Base-by-base conservation (phyloP, 1,140 invertebrate species). In the Drosophila albomicans region DNA sequence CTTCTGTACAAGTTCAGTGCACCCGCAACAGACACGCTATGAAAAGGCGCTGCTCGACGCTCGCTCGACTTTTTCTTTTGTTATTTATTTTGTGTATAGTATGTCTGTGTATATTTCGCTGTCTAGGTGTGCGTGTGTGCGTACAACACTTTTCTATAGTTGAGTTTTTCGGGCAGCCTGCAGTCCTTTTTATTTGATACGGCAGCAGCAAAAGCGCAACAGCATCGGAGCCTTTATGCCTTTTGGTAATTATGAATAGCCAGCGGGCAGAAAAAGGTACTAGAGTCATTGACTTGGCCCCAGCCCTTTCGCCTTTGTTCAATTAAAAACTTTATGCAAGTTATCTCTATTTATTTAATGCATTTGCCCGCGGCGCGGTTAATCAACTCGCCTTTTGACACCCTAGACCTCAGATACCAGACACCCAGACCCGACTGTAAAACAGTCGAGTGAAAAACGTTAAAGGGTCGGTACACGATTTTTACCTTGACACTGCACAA, bases 211-310 rank as follows among this genome's bases (percentile, higher is more conserved):
- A 3, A 66, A 45, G 41, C 66, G 52, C 79, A 66, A 51, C 63
- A 46, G 13, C 71, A 69, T 45, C 54, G 35, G 43, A 69, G 43
- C 49, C 45, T 58, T 80, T 62, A 73, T 72, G 65, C 43, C 76
- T 74, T 79, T 72, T 74, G 80, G 82, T 88, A 87, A 87, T 87
- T 87, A 87, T 87, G 82, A 87, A 87, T 82, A 70, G 82, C 82
- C 85, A 88, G 59, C 80, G 80, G 84, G 63, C 71, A 78, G 57
- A 74, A 80, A 25, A 84, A 88, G 72, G 68, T 71, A 80, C 66
- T 80, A 73, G 84, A 87, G 82, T 88, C 82, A 88, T 72, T 87
- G 84, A 88, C 82, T 82, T 52, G 35, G 38, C 28, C 1, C 7
- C 28, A 16, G 25, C 28, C 16, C 38, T 16, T 7, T n/a, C 51